Percentiles rank a stretch among this genome's conserved stretches.
phyloP scores from a whole-genome alignment of 1,140 invertebrate genomes.

The Tyrophagus putrescentiae region DNA sequence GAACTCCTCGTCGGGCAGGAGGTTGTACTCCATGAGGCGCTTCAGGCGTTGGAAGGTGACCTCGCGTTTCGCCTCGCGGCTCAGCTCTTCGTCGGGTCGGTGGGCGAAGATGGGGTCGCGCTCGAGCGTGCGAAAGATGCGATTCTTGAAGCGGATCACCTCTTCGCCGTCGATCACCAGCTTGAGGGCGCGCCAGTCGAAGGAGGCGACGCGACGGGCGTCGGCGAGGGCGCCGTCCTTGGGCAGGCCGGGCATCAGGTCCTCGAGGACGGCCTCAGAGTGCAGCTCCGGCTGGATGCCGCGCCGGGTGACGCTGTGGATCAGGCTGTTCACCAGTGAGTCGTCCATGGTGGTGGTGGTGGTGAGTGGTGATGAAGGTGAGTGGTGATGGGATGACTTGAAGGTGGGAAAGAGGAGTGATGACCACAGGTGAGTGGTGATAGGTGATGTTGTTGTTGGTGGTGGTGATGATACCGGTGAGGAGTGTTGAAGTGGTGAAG shows the following conservation, averaged over 20 bases:
- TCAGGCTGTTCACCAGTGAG: neutral
- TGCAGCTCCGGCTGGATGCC: neutral
- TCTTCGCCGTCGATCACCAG: conserved; percentile 54
- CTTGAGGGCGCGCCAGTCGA: conserved; percentile 62
- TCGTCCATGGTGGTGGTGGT: neutral
- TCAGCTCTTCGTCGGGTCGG: conserved; percentile 38
- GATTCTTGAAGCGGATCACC: conserved; percentile 51
- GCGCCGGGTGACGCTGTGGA: neutral
- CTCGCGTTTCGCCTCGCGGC: conserved; percentile 52
- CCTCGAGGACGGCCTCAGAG: neutral
- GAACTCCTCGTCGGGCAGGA: conserved; percentile 44
- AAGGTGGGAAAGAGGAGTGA: no score
- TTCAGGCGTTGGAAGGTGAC: conserved; percentile 45
- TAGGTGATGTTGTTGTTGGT: no score
- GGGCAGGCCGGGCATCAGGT: conserved; percentile 41
- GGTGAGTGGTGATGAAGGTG: no score
- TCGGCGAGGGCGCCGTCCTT: conserved; percentile 48
- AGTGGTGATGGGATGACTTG: no score
- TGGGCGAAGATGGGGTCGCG: conserved; percentile 59
- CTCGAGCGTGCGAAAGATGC: conserved; percentile 61
- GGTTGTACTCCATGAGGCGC: conserved; percentile 46
- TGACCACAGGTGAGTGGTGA: no score
- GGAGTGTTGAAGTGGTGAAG: no score
- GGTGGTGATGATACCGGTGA: no score
- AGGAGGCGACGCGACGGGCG: conserved; percentile 53